phyloP scores from a whole-genome alignment of 2,888 invertebrate genomes.

The Chirona hameri region DNA sequence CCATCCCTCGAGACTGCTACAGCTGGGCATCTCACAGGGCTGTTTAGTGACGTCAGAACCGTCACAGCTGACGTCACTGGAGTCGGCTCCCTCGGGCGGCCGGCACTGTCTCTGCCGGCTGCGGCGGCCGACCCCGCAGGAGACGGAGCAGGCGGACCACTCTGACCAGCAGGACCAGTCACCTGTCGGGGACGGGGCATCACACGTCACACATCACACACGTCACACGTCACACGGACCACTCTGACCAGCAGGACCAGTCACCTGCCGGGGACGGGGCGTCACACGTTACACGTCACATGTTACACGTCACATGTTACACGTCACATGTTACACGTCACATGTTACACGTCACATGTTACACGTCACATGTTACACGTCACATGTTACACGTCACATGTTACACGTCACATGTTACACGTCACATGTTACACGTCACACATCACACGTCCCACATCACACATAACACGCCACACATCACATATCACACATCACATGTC shows the following conservation, averaged over 20 bases:
- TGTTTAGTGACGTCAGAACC: conserved; percentile 29
- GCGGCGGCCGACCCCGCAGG: conserved; percentile 61
- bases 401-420: no score
- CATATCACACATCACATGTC: no score
- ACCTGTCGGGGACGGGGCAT: conserved; percentile 42
- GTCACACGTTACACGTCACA: conserved; percentile 28
- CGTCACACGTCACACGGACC: conserved; percentile 50
- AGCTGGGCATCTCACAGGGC: conserved; percentile 22
- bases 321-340: no score
- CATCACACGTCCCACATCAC: no score
- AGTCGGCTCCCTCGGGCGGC: conserved; percentile 31
- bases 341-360: no score
- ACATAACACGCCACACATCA: no score
- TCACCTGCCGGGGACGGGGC: conserved; percentile 43
- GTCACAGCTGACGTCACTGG: conserved; percentile 30
- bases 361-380: no score
- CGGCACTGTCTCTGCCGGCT: conserved; percentile 34
- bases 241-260: conserved; percentile 62
- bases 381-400: no score
- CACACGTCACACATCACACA: conserved; percentile 27
- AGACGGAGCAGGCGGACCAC: conserved; percentile 63
- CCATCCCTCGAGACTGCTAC: conserved; percentile 9
- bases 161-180: conserved; percentile 60
- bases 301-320: no score
- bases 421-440: conserved; percentile 28